A percentile compares a stretch with the other conserved stretches of the same genome.
These are phyloP conservation scores for Acanthosoma haemorrhoidale DNA, from an alignment of 2,888 invertebrate genomes.

Conservation along the genomic window DNA sequence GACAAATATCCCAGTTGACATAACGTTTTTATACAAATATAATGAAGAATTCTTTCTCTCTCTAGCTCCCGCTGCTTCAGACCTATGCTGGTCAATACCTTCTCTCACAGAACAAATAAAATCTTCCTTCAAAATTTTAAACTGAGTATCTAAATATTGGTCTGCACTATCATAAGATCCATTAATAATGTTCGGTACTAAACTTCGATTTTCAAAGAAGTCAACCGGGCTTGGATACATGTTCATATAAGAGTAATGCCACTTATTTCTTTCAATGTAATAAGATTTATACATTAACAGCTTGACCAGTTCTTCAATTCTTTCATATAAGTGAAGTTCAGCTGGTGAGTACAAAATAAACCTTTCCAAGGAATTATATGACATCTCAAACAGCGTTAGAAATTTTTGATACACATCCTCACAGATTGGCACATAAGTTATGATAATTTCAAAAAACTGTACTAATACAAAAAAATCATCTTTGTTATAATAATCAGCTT, in stretches of 20 bases:
- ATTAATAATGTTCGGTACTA: conserved; percentile 55
- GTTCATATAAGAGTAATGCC: conserved; percentile 47
- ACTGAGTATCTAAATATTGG: conserved; percentile 75
- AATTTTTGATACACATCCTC: not conserved
- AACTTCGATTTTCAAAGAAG: conserved; percentile 48
- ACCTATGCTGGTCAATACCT: conserved; percentile 47
- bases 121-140: conserved; percentile 71
- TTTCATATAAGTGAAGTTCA: not conserved
- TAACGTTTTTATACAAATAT: conserved; percentile 50
- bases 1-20: conserved; percentile 43
- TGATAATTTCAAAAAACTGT: not conserved
- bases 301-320: conserved; percentile 1
- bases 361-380: not conserved
- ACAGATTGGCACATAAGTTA: not conserved
- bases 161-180: conserved; percentile 60
- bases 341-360: not conserved
- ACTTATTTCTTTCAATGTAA: not conserved
- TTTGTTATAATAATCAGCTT: not conserved
- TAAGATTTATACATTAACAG: not conserved
- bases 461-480: not conserved
- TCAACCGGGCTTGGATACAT: conserved; percentile 53
- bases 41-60: conserved; percentile 48
- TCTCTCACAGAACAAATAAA: conserved; percentile 66
- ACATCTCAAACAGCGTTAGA: not conserved
- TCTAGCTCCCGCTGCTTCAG: conserved; percentile 35